Percentiles rank a stretch among this genome's conserved stretches.
Evolutionary conservation across 2,888 invertebrate species (phyloP).

Genomic region (Dryobota labecula): DNA sequence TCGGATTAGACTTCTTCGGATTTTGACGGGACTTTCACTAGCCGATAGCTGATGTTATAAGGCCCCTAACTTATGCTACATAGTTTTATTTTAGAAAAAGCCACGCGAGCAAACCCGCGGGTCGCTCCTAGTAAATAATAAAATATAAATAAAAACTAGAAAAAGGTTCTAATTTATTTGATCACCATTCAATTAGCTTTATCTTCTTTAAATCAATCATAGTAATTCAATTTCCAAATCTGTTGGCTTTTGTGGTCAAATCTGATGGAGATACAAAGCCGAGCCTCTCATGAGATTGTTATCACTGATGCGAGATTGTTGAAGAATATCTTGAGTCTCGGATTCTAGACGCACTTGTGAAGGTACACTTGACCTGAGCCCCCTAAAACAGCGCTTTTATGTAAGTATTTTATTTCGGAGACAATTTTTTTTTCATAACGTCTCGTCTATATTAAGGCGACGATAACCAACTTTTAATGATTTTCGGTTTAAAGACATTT

Average conservation of each 20-base stretch:
- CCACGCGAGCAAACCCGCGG: too few relatives aligned
- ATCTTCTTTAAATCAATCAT: not conserved
- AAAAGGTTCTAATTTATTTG: not conserved
- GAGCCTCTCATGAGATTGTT: constrained; percentile 43
- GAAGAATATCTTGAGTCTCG: constrained; percentile 52
- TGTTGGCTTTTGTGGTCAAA: constrained; percentile 17
- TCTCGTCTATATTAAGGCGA: not conserved
- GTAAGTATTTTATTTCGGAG: too few relatives aligned
- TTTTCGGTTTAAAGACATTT: too few relatives aligned
- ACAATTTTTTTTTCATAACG: not conserved
- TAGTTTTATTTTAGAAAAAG: too few relatives aligned
- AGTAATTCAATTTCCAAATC: constrained; percentile 10
- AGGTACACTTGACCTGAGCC: constrained; percentile 27
- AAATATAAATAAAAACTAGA: too few relatives aligned
- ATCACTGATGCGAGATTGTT: constrained; percentile 66
- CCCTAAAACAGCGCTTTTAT: constrained; percentile 15
- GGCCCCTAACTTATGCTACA: too few relatives aligned
- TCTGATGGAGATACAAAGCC: constrained; percentile 35
- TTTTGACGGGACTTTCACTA: too few relatives aligned
- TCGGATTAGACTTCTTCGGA: too few relatives aligned
- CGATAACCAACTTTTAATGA: too few relatives aligned
- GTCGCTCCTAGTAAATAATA: too few relatives aligned
- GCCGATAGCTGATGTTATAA: too few relatives aligned
- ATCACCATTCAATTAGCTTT: not conserved
- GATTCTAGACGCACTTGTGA: constrained; percentile 59